Evolutionary conservation across 2,797 vertebrate species (phyloP), one percentile per base, ranked within the genome.

Genomic region (Atherinosoma microstoma): DNA sequence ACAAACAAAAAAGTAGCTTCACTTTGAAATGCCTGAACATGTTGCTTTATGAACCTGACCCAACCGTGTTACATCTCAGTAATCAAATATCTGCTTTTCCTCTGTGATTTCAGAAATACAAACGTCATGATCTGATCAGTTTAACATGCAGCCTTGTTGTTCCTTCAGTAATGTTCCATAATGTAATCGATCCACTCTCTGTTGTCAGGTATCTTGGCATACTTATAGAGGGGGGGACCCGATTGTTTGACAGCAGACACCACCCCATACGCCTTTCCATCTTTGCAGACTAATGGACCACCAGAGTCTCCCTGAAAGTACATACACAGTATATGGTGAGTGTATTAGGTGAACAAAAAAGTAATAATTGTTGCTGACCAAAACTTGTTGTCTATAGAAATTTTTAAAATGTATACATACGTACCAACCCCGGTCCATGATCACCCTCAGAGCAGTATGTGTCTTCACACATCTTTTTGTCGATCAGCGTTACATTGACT

Each of bases 291-390:
- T 66, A 95, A 75, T 0, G 94, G 93, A 0, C 94, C 91, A 3
- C 94, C 94, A 1, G 94, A 94, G 65, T 95, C 93, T 1, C 91
- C 93, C 95, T 96, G 80, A 1, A 78, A 74, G 20, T 3, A 69
- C 34, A 86, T 1, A 54, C 4, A 77, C 11, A 69, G 22, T 24
- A 36, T 34, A 27, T 1, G 54, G 16, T 35, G 24, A 47, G 10
- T 47, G 3, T 18, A 34, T 15, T 0, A 51, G 34, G 0, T 51
- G 30, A 64, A 40, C 24, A 67, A 7, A n/a, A 0, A 58, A 16
- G 59, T 0, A 10, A 35, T 18, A 18, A 40, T 67, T 0, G 9
- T 49, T 10, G 13, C 11, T 42, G 32, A 59, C 40, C 6, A 59
- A 7, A 2, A 1, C 45, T 20, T 47, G 5, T 61, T 45, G 32